Evolutionary conservation across 2,113 vertebrate species (phyloP).

Genomic region (Cynocephalus volans): DNA sequence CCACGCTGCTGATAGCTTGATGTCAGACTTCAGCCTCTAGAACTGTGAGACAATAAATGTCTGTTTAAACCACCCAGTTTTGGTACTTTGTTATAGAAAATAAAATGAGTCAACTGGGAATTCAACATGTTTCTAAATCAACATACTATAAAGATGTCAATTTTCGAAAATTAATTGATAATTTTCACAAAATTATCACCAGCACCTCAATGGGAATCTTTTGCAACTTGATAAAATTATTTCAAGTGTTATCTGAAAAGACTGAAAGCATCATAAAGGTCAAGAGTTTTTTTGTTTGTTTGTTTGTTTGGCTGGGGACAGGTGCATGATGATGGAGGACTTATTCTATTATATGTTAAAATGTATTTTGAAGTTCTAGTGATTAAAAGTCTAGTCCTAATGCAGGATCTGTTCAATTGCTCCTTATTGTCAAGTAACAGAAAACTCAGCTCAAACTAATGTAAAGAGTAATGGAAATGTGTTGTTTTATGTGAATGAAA

Average conservation of each 20-base stretch:
- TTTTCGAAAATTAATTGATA: not conserved
- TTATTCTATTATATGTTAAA: not conserved
- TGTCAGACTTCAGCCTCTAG: not conserved
- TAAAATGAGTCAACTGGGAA: not conserved
- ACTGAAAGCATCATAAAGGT: not conserved
- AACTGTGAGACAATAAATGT: not conserved
- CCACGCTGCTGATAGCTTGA: no score
- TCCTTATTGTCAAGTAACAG: not conserved
- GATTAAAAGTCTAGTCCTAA: not conserved
- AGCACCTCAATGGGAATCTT: not conserved
- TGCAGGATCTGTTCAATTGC: not conserved
- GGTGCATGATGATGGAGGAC: not conserved
- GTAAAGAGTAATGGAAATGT: not conserved
- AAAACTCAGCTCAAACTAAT: not conserved
- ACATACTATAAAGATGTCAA: not conserved
- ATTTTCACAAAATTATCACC: not conserved
- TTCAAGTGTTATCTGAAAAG: not conserved
- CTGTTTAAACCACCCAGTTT: not conserved
- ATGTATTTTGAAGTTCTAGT: not conserved
- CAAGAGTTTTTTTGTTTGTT: not conserved
- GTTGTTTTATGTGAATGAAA: not conserved
- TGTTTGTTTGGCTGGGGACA: no score
- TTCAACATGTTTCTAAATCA: not conserved
- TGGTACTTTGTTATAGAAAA: not conserved
- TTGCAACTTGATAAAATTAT: not conserved